These are phyloP conservation scores for Montipora capitata DNA, from an alignment of 92 coral and sea anemone species.

Conservation along the genomic window DNA sequence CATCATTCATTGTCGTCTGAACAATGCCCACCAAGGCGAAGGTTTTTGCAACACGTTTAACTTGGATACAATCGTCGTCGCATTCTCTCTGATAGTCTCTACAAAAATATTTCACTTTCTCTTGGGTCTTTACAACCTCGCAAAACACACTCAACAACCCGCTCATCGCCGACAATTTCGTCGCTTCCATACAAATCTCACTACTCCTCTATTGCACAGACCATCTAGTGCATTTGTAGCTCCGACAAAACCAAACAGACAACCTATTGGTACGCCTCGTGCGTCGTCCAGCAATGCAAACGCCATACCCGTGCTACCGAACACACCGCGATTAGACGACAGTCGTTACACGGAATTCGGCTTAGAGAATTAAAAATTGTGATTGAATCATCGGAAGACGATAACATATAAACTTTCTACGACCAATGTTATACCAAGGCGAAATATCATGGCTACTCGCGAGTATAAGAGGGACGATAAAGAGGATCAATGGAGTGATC, in stretches of 20 bases:
- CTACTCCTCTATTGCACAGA: not conserved
- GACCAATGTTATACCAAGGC: too few relatives aligned
- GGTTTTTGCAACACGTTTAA: not conserved
- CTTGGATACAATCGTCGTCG: not conserved
- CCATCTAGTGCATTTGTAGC: not conserved
- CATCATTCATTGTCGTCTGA: slow-evolving; percentile 10
- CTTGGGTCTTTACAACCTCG: not conserved
- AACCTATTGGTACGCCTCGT: not conserved
- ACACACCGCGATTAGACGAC: not conserved
- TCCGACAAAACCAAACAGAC: not conserved
- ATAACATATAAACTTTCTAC: too few relatives aligned
- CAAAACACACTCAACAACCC: slow-evolving; percentile 16
- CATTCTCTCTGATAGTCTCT: not conserved
- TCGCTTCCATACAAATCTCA: too few relatives aligned
- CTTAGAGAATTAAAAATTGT: too few relatives aligned
- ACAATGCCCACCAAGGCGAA: not conserved
- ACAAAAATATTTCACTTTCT: not conserved
- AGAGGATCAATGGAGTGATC: too few relatives aligned
- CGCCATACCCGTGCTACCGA: not conserved
- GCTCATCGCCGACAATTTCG: not conserved
- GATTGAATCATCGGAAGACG: too few relatives aligned
- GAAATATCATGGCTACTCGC: too few relatives aligned
- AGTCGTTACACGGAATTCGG: too few relatives aligned
- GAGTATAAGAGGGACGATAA: too few relatives aligned
- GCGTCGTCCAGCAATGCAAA: not conserved